Evolutionary conservation across 2,113 vertebrate genomes (phyloP).

Genomic region (Spea multiplicata): DNA sequence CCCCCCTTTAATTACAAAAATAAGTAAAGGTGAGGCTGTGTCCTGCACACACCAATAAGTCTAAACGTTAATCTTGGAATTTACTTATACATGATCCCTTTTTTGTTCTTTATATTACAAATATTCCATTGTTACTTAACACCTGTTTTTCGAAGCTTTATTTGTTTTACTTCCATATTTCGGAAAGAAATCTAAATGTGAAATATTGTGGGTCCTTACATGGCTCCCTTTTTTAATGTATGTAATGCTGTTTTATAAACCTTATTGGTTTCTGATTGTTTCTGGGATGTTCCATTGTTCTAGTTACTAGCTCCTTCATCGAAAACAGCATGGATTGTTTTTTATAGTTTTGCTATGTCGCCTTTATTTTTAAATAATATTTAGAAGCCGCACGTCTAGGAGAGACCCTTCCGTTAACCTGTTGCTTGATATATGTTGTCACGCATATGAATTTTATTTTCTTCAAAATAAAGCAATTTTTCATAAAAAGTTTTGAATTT

Average conservation of each 20-base stretch:
- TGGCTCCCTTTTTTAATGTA: not conserved
- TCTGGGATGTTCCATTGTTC: constrained; percentile 1
- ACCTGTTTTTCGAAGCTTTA: too few species aligned
- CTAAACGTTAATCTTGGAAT: too few species aligned
- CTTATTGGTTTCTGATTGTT: not conserved
- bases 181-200: not conserved
- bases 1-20: too few species aligned
- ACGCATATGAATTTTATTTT: constrained; percentile 40
- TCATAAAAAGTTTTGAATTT: not conserved
- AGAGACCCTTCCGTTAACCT: constrained; percentile 2
- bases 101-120: not conserved
- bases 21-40: too few species aligned
- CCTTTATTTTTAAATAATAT: constrained; percentile 1
- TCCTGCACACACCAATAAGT: too few species aligned
- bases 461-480: constrained; percentile 38
- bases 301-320: constrained; percentile 3
- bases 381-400: constrained; percentile 13
- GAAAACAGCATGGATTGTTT: not conserved
- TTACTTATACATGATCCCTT: not conserved
- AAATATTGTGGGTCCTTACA: not conserved
- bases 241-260: not conserved
- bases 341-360: not conserved
- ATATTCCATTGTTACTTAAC: not conserved
- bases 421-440: constrained; percentile 32
- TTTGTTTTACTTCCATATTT: not conserved